These are phyloP conservation scores for Heteromurus nitidus DNA, from an alignment of 2,888 invertebrate species.

Conservation along the genomic window DNA sequence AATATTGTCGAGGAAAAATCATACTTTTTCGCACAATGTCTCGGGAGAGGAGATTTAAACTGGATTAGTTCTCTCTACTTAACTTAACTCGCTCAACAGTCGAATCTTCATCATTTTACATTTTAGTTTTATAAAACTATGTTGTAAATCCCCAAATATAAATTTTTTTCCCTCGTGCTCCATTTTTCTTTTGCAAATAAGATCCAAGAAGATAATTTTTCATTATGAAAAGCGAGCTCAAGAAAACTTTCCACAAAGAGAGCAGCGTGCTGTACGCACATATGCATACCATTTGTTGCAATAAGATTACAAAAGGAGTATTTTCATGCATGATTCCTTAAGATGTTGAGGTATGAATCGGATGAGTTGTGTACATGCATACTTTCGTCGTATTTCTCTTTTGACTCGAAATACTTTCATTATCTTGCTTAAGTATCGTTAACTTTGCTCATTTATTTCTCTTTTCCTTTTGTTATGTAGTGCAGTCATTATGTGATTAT, in stretches of 20 bases:
- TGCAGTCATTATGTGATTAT: background rate
- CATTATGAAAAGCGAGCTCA: conserved; percentile 20
- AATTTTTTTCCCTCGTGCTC: conserved; percentile 33
- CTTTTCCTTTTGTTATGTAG: background rate
- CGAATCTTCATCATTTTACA: too few relatives aligned
- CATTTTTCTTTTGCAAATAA: conserved; percentile 37
- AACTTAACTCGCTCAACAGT: background rate
- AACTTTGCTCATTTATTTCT: background rate
- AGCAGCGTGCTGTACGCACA: background rate
- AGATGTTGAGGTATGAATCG: too few relatives aligned
- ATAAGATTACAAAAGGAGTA: background rate
- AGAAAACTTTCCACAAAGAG: conserved; percentile 46
- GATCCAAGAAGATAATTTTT: conserved; percentile 26
- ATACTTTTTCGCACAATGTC: too few relatives aligned
- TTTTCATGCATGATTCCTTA: conserved; percentile 27
- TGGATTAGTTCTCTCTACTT: conserved; percentile 26
- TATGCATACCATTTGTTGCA: background rate
- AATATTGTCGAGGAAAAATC: too few relatives aligned
- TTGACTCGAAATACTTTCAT: too few relatives aligned
- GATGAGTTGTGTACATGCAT: too few relatives aligned
- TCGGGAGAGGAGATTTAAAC: conserved; percentile 30
- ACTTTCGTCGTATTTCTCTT: too few relatives aligned
- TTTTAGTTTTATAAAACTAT: too few relatives aligned
- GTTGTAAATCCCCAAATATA: too few relatives aligned
- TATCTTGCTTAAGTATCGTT: conserved; percentile 19